Percentiles rank a stretch among this genome's conserved stretches.
Conservation (phyloP, 2,797 vertebrate genomes). For the Hybognathus amarus region DNA sequence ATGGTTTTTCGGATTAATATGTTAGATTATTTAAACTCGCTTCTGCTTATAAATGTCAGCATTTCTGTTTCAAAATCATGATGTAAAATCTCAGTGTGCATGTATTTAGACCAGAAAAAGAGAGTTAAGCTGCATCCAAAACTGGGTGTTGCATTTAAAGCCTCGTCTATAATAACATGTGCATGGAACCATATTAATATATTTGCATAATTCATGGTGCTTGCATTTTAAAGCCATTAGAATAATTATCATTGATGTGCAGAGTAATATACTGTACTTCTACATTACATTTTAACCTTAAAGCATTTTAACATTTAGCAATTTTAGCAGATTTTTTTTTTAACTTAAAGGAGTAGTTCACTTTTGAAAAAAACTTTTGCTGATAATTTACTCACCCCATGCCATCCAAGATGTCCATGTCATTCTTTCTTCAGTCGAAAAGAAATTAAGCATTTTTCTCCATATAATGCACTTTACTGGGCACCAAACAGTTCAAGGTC, state of each 20-base stretch:
- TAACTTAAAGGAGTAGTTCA: no score
- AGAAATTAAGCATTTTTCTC: no score
- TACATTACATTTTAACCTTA: neutral
- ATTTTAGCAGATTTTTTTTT: neutral
- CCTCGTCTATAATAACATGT: neutral
- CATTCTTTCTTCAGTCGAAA: no score
- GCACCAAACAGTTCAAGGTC: no score
- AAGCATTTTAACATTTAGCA: neutral
- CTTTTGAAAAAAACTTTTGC: no score
- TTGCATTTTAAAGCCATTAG: constrained; percentile 3
- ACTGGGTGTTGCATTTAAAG: neutral
- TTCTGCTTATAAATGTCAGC: neutral
- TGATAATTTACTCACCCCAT: no score
- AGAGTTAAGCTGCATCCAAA: neutral
- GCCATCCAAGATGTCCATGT: no score
- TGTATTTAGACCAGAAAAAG: neutral
- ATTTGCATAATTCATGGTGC: neutral
- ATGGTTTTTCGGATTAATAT: neutral
- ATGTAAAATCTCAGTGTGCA: neutral
- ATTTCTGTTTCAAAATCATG: neutral
- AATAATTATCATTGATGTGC: neutral
- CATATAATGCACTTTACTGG: no score
- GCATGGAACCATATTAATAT: neutral
- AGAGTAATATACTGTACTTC: neutral
- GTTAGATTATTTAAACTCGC: neutral